phyloP scores from a whole-genome alignment of 2,888 invertebrate genomes.

The Pherbina coryleti region DNA sequence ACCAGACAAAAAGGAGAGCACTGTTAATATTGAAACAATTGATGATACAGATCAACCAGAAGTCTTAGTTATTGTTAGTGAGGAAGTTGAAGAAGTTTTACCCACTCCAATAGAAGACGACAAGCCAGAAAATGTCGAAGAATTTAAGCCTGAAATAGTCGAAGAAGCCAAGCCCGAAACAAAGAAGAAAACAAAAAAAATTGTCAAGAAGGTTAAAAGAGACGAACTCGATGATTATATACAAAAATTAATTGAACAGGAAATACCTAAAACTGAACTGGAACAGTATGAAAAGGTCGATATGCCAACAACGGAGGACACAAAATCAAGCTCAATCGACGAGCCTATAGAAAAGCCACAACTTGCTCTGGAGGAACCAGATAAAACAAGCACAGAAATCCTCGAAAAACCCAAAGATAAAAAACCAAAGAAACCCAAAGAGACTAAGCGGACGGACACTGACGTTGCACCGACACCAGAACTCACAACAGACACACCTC shows the following conservation, averaged over 20 bases:
- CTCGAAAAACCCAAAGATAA: constrained; percentile 44
- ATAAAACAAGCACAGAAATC: neutral
- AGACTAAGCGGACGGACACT: neutral
- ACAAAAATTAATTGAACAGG: constrained; percentile 65
- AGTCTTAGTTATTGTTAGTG: constrained; percentile 60
- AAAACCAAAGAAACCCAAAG: constrained; percentile 29
- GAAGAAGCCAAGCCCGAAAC: constrained; percentile 56
- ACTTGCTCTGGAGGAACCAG: constrained; percentile 47
- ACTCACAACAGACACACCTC: constrained; percentile 65
- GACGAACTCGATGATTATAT: constrained; percentile 66
- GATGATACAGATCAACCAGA: constrained; percentile 61
- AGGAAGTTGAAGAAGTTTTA: constrained; percentile 52
- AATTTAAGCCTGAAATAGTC: constrained; percentile 54
- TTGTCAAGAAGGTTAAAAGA: constrained; percentile 63
- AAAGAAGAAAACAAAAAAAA: constrained; percentile 61
- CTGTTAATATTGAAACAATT: constrained; percentile 61
- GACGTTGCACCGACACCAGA: constrained; percentile 48
- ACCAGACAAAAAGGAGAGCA: constrained; percentile 57
- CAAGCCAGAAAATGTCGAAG: constrained; percentile 55
- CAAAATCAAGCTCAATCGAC: constrained; percentile 53
- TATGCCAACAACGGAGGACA: constrained; percentile 57
- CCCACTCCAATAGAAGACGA: constrained; percentile 42
- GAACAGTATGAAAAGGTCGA: constrained; percentile 69
- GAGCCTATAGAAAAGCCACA: constrained; percentile 45
- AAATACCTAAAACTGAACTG: constrained; percentile 67